These are phyloP conservation scores for Hirtodrosophila cameraria DNA, from an alignment of 2,888 invertebrate genomes.

Conservation along the genomic window DNA sequence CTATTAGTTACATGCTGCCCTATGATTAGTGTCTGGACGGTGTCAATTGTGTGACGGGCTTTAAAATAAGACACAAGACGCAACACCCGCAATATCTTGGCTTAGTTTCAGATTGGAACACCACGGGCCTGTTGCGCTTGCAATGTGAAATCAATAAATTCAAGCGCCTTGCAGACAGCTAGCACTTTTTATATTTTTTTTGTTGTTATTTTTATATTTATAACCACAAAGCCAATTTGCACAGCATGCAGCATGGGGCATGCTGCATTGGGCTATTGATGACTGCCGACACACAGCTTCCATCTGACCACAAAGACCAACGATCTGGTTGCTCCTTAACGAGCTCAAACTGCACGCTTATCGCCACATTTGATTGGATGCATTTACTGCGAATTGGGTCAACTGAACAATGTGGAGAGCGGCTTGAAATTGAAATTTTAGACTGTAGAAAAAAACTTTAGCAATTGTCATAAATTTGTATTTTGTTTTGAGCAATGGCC, in stretches of 20 bases:
- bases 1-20: constrained; percentile 50
- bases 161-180: constrained; percentile 49
- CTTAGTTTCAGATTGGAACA: constrained; percentile 14
- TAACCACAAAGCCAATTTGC: constrained; percentile 63
- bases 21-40: constrained; percentile 63
- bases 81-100: constrained; percentile 36
- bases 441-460: constrained; percentile 11
- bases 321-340: constrained; percentile 41
- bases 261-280: constrained; percentile 41
- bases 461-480: constrained; percentile 46
- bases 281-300: constrained; percentile 45
- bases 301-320: constrained; percentile 21
- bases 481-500: constrained; percentile 24
- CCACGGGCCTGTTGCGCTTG: constrained; percentile 30
- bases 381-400: constrained; percentile 49
- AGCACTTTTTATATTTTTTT: constrained; percentile 6
- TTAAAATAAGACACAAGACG: constrained; percentile 52
- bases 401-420: constrained; percentile 18
- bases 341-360: constrained; percentile 49
- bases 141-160: constrained; percentile 59
- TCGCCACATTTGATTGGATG: constrained; percentile 51
- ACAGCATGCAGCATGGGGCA: constrained; percentile 60
- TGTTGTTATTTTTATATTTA: constrained; percentile 17
- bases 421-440: background rate
- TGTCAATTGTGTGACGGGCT: constrained; percentile 52